phyloP scores from a whole-genome alignment of 2,888 invertebrate genomes.

The Allacma fusca region DNA sequence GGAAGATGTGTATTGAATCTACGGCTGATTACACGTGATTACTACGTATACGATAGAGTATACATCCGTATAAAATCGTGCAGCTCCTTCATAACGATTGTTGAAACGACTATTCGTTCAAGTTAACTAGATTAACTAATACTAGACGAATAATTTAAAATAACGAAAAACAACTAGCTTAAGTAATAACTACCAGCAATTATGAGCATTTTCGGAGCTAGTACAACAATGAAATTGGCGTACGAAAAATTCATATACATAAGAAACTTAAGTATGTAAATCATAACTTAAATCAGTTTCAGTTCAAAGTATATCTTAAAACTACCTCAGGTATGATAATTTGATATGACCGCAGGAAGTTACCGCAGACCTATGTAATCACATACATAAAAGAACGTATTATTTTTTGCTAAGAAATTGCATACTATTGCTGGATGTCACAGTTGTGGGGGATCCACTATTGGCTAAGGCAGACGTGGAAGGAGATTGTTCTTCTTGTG shows the following conservation, averaged over 20 bases:
- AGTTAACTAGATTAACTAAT: no score
- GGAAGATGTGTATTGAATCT: not conserved
- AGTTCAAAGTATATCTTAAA: not conserved
- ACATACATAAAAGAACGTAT: not conserved
- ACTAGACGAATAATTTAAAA: no score
- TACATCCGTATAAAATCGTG: not conserved
- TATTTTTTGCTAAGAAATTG: conserved; percentile 30
- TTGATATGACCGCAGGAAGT: not conserved
- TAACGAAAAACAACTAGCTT: not conserved
- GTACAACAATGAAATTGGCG: not conserved
- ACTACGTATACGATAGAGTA: not conserved
- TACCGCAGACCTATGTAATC: not conserved
- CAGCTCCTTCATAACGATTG: no score
- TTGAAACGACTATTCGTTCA: no score
- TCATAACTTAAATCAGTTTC: not conserved
- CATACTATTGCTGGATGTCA: conserved; percentile 34
- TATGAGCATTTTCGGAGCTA: not conserved
- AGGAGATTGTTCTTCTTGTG: conserved; percentile 18
- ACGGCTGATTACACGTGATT: not conserved
- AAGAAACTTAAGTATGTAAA: conserved; percentile 4
- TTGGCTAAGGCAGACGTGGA: conserved; percentile 14
- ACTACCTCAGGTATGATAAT: not conserved
- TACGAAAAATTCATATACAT: not conserved
- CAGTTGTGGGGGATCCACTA: conserved; percentile 8
- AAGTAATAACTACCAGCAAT: not conserved